phyloP scores from a whole-genome alignment of 2,888 invertebrate species.

The Thymelicus lineola region DNA sequence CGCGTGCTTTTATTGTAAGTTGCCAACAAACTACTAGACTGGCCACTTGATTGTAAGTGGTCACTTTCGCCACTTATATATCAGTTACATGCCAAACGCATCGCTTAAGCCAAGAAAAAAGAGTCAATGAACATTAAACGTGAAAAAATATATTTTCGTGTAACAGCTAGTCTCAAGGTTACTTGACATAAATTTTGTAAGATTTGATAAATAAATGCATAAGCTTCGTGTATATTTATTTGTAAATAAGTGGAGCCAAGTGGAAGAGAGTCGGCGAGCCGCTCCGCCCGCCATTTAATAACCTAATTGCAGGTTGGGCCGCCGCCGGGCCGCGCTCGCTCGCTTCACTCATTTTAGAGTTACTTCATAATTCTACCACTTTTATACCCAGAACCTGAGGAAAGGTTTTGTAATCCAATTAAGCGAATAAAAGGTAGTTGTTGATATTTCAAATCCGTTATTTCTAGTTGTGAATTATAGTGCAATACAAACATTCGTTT shows the following conservation, averaged over 20 bases:
- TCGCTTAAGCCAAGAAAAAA: no score
- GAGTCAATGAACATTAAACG: no score
- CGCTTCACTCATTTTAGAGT: slow-evolving; percentile 40
- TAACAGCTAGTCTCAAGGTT: no score
- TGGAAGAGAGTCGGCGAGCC: not conserved
- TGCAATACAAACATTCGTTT: not conserved
- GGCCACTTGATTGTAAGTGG: no score
- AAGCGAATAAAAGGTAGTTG: not conserved
- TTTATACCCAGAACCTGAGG: not conserved
- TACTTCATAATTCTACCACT: slow-evolving; percentile 38
- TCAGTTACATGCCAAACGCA: no score
- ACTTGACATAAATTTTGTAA: no score
- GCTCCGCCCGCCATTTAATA: slow-evolving; percentile 57
- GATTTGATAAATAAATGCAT: no score
- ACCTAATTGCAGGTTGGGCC: slow-evolving; percentile 61
- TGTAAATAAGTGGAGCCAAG: not conserved
- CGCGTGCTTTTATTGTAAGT: no score
- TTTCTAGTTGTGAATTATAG: not conserved
- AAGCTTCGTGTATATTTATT: not conserved
- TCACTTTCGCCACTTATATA: no score
- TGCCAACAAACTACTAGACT: no score
- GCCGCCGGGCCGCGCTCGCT: slow-evolving; percentile 45
- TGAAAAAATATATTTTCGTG: no score
- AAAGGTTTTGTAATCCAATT: not conserved
- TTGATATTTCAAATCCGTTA: not conserved